Base-by-base conservation (phyloP, 2,113 vertebrate genomes). In the Nannospalax galili region DNA sequence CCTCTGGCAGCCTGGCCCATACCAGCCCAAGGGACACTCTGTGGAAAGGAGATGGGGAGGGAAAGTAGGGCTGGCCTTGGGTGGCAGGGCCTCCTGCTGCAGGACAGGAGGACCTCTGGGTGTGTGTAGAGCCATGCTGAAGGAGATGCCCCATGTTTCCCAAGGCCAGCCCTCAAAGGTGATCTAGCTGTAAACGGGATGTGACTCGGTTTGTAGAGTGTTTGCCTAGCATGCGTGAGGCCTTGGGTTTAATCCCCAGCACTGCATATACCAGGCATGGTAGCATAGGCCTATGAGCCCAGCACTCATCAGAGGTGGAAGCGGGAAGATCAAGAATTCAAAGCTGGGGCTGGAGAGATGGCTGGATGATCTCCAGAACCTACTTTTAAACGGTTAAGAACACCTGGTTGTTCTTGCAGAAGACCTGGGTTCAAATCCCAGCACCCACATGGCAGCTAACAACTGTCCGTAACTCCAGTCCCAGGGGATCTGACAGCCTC, bases 11-110 rank as follows among this genome's bases (percentile, higher is more conserved):
- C 86, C 88, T 0, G 95, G 97, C 3, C 99, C 99, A 0, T 99
- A 99, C 98, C 98, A 99, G 56, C 99, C 99, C 56, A 98, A 56
- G 17, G 98, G 98, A 96, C 99, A 99, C 70, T 96, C 99, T 99
- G 94, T 8, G 16, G 91, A 75, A 42, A 56, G 73, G 48, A 60
- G 92, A 65, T 0, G 2, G 65, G 37, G 35, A 52, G 70, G n/a
- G 26, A 9, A 9, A 67, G n/a, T 5, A 14, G 28, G 70, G 19
- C 42, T 72, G 52, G 62, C 24, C 9, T 45, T 1, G 1, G 0
- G 22, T 1, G 17, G 20, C 70, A 62, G 16, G 45, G 65, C 56
- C 35, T 80, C 64, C 75, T n/a, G 64, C 16, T 67, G 58, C 20
- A 79, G 12, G 9, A 52, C 20, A n/a, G 35, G 30, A 7, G 15